Base-by-base conservation (phyloP, 1,140 invertebrate genomes). In the Diachasma alloeum region DNA sequence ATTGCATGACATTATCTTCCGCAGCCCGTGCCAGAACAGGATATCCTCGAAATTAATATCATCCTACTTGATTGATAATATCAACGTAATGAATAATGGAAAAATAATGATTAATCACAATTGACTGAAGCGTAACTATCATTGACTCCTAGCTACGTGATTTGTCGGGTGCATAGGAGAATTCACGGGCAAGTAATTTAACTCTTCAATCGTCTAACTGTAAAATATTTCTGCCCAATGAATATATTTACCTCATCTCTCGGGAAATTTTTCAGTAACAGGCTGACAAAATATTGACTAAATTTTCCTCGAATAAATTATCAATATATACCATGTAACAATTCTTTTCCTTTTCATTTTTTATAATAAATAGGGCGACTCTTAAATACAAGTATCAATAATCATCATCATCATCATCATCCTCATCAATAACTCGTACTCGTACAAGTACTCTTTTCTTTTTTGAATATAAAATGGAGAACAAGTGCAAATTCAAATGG, bases 111-210 rank as follows among this genome's bases (percentile, higher is more conserved):
- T 39, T 63, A 44, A 73, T 63, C 31, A 73, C 53, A 73, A 73
- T 73, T 73, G 53, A 73, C 72, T 63, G 31, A 72, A 72, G 46
- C 48, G 31, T 72, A 37, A 59, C 48, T 72, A 59, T 67, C 0
- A 36, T 67, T 67, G 13, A 53, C 24, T 26, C 24, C 31, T 72
- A 59, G 31, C 71, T 73, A 73, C 72, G 53, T 73, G 72, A 73
- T 63, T 73, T 73, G 71, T 72, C 71, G 71, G 71, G 71, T 72
- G 71, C 71, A 72, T 15, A 59, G 48, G 70, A 53, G 44, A 53
- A 26, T 48, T 44, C 44, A 48, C 13, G 44, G 44, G 19, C 15
- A 53, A 53, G 10, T 59, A 19, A 56, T 56, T 56, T 19, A 56
- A 19, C 8, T 17, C n/a, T 56, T 56, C 22, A 56, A 2, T 56